Percentiles rank a stretch among this genome's conserved stretches.
phyloP scores from a whole-genome alignment of 1,140 invertebrate genomes.

The Drosophila bocqueti region DNA sequence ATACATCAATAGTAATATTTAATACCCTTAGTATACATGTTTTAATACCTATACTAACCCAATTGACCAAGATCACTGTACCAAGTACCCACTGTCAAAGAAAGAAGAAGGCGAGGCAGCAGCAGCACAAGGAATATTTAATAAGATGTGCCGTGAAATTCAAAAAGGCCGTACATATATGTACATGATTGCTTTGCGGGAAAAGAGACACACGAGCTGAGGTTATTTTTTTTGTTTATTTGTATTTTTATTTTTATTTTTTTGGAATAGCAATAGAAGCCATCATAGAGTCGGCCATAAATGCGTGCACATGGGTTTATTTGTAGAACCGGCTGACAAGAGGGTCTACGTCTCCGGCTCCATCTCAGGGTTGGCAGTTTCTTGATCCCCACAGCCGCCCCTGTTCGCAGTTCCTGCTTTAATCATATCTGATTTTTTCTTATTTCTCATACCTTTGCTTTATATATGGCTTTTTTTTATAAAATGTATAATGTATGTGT shows the following conservation, averaged over 20 bases:
- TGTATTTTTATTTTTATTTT: background rate
- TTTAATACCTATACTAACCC: background rate
- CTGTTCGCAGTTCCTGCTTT: slow-evolving; percentile 51
- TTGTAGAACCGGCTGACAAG: slow-evolving; percentile 55
- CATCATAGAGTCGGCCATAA: slow-evolving; percentile 9
- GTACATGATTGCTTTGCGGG: slow-evolving; percentile 27
- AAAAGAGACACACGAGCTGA: slow-evolving; percentile 24
- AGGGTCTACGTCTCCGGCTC: slow-evolving; percentile 22
- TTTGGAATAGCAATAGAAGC: slow-evolving; percentile 13
- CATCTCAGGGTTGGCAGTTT: slow-evolving; percentile 57
- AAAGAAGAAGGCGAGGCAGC: slow-evolving; percentile 27
- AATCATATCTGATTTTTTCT: background rate
- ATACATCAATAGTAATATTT: background rate
- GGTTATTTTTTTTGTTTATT: background rate
- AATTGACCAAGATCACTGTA: background rate
- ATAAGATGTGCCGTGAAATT: slow-evolving; percentile 53
- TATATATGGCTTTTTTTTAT: background rate
- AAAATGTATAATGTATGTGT: background rate
- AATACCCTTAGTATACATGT: background rate
- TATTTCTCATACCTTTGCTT: slow-evolving; percentile 2
- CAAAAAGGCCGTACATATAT: slow-evolving; percentile 33
- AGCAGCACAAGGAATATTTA: slow-evolving; percentile 29
- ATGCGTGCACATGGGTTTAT: slow-evolving; percentile 41
- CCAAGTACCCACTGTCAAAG: background rate
- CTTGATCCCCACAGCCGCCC: slow-evolving; percentile 46